Evolutionary conservation across 2,113 vertebrate species (phyloP), one percentile per base, ranked within the genome.

Genomic region (Protobothrops mucrosquamatus): DNA sequence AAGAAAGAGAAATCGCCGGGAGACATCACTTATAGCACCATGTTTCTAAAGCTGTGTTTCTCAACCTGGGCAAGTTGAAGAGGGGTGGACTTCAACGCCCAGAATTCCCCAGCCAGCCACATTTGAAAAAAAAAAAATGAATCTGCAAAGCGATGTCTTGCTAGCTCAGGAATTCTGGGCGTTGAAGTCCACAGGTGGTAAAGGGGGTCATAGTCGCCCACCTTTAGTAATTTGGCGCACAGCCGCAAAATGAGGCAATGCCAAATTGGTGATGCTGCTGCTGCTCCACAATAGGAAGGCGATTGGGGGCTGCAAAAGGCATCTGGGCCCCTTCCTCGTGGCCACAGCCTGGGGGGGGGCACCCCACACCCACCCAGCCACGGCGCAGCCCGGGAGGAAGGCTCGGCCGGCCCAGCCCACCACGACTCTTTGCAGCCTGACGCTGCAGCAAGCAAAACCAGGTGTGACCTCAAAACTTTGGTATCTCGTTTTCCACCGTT

Each of bases 371-470:
- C 94, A 95, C 87, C 93, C 96, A 97, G 95, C 95, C 95, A 95
- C 95, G 94, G 54, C 96, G 94, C 43, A 88, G 92, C 86, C 52
- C 94, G 88, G 89, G 91, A 89, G 94, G 94, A 92, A 95, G 94
- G 94, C 94, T 94, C 94, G 92, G 89, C 91, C 1, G 1, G 0
- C 0, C 89, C 88, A 93, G 48, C 14, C 39, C 89, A 94, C 93
- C 94, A 87, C 95, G 95, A 97, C 96, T 96, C 93, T 93, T 93
- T 95, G 92, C 92, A 88, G 93, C 90, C 64, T 94, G 89, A 85
- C 92, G 87, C 91, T 90, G 92, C 81, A 55, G 43, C 64, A 85
- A 93, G 48, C 57, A 2, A 20, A 96, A 97, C 96, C 95, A 97
- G 96, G 96, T 97, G 97, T 95, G 97, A 96, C 81, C 88, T 95